Conservation (phyloP, 2,888 invertebrate genomes). For the Melanophora roralis region DNA sequence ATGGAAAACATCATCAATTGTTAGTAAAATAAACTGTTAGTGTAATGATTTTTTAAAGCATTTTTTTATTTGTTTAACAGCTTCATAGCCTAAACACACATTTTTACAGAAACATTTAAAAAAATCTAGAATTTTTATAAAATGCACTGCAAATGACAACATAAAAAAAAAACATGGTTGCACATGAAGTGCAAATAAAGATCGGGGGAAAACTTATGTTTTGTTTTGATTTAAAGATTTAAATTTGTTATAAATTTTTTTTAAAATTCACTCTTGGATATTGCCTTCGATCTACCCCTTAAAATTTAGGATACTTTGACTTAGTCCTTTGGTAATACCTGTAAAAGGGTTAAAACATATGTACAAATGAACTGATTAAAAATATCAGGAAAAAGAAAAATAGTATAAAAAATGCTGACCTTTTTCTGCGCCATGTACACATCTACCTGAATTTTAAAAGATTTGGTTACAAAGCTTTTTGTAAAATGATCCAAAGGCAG, state of each 20-base stretch:
- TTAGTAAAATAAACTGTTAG: not conserved
- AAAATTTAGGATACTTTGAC: too few species aligned
- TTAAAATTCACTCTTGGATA: too few species aligned
- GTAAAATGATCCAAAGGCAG: too few species aligned
- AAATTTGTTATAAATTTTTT: too few species aligned
- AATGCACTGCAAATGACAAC: not conserved
- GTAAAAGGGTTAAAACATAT: too few species aligned
- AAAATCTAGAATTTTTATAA: slow-evolving; percentile 4
- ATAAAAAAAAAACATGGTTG: not conserved
- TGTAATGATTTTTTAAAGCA: slow-evolving; percentile 35
- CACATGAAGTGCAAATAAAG: too few species aligned
- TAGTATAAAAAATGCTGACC: slow-evolving; percentile 9
- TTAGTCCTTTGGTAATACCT: too few species aligned
- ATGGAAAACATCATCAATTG: not conserved
- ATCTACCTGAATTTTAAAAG: slow-evolving; percentile 21
- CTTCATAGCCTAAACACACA: not conserved
- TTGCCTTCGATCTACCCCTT: too few species aligned
- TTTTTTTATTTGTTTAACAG: slow-evolving; percentile 11
- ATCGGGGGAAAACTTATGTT: too few species aligned
- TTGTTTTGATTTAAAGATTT: too few species aligned
- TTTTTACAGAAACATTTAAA: too few species aligned
- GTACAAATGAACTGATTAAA: too few species aligned
- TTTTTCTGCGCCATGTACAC: slow-evolving; percentile 25
- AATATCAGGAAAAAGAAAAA: not conserved
- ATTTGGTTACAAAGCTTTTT: not conserved